Conservation (phyloP, 64 coral and sea anemone genomes). For the Stichodactyla mertensii region DNA sequence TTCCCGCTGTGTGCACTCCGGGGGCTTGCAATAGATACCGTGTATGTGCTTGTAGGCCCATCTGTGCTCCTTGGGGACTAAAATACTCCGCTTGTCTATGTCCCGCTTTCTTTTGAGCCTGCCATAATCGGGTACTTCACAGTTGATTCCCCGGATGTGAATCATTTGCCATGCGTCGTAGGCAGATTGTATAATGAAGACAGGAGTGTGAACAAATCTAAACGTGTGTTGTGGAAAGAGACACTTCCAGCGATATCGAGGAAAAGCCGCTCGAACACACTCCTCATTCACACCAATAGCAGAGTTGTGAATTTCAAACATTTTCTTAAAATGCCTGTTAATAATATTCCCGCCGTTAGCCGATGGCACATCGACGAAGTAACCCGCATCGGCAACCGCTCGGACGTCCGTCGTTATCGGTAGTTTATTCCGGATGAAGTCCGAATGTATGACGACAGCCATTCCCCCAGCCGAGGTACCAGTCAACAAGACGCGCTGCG, state of each 20-base stretch:
- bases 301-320: slow-evolving; percentile 84
- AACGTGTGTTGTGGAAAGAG: slow-evolving; percentile 89
- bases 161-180: slow-evolving; percentile 96
- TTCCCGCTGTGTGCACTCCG: slow-evolving; percentile 79
- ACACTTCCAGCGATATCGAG: slow-evolving; percentile 75
- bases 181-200: slow-evolving; percentile 90
- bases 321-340: slow-evolving; percentile 68
- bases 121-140: slow-evolving; percentile 69
- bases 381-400: slow-evolving; percentile 83
- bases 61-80: slow-evolving; percentile 6
- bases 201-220: slow-evolving; percentile 68
- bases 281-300: slow-evolving; percentile 56
- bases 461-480: slow-evolving; percentile 88
- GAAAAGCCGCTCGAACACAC: slow-evolving; percentile 41
- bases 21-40: slow-evolving; percentile 86
- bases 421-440: slow-evolving; percentile 71
- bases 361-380: slow-evolving; percentile 83
- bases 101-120: not conserved
- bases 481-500: slow-evolving; percentile 68
- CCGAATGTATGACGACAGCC: slow-evolving; percentile 77
- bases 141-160: slow-evolving; percentile 75
- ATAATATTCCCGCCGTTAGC: slow-evolving; percentile 56
- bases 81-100: slow-evolving; percentile 42
- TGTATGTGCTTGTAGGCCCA: slow-evolving; percentile 86
- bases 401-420: slow-evolving; percentile 69